These are phyloP conservation scores for Garrulus glandarius DNA, from an alignment of 2,797 vertebrate species.

Conservation along the genomic window DNA sequence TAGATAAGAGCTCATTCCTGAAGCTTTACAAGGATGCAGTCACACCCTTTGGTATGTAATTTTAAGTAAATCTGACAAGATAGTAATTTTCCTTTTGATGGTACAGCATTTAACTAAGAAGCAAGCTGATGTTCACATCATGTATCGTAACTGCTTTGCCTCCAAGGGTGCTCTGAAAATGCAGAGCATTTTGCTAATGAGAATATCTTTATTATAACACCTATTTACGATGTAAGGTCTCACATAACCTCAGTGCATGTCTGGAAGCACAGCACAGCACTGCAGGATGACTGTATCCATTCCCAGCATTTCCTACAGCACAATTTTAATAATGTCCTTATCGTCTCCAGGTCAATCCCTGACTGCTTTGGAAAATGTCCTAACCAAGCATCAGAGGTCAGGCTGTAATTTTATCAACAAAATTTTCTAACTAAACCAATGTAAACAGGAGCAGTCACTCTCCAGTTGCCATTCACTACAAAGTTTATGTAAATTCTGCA, in stretches of 20 bases:
- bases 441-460: neutral
- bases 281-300: neutral
- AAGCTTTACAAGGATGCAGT: neutral
- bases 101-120: constrained; percentile 8
- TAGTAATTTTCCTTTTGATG: constrained; percentile 49
- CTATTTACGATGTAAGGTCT: neutral
- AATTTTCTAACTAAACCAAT: neutral
- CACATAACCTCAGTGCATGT: neutral
- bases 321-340: neutral
- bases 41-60: neutral
- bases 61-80: constrained; percentile 43
- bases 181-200: neutral
- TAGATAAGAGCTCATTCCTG: neutral
- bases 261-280: neutral
- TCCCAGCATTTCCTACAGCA: neutral
- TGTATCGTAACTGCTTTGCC: neutral
- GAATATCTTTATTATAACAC: neutral
- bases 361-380: neutral
- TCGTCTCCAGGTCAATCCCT: neutral
- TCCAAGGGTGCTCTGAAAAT: constrained; percentile 18
- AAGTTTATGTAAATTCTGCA: neutral
- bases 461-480: neutral
- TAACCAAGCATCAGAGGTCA: neutral
- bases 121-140: constrained; percentile 12
- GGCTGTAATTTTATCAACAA: neutral